phyloP scores from a whole-genome alignment of 2,888 invertebrate genomes.

The Microchrysa polita region DNA sequence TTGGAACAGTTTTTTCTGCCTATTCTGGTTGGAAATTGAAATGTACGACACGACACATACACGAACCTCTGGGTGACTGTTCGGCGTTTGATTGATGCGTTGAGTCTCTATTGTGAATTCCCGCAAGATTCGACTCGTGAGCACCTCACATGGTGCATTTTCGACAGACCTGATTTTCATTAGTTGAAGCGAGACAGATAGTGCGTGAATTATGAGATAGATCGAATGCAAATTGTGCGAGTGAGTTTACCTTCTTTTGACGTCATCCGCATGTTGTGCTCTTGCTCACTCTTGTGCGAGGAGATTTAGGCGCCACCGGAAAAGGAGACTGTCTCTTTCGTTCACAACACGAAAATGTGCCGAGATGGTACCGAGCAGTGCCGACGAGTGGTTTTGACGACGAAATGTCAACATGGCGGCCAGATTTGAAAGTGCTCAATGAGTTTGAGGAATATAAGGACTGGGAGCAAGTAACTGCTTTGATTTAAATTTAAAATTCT shows the following conservation, averaged over 20 bases:
- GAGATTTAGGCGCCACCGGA: slow-evolving; percentile 1
- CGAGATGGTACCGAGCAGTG: too few relatives aligned
- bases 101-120: slow-evolving; percentile 28
- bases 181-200: slow-evolving; percentile 21
- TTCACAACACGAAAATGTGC: neutral
- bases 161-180: neutral
- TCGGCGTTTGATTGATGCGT: slow-evolving; percentile 39
- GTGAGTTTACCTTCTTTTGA: neutral
- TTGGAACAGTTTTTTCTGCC: neutral
- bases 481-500: too few relatives aligned
- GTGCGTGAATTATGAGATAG: neutral
- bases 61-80: slow-evolving; percentile 47
- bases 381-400: too few relatives aligned
- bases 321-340: neutral
- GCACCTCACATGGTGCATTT: slow-evolving; percentile 24
- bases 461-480: neutral
- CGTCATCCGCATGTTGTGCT: neutral
- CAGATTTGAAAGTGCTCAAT: neutral
- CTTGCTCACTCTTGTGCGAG: neutral
- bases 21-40: neutral
- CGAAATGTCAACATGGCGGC: slow-evolving; percentile 3
- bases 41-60: slow-evolving; percentile 19
- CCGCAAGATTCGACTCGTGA: slow-evolving; percentile 1
- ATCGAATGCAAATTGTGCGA: neutral
- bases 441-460: neutral